Evolutionary conservation across 2,888 invertebrate species (phyloP).

Genomic region (Synanthedon andrenaeformis): DNA sequence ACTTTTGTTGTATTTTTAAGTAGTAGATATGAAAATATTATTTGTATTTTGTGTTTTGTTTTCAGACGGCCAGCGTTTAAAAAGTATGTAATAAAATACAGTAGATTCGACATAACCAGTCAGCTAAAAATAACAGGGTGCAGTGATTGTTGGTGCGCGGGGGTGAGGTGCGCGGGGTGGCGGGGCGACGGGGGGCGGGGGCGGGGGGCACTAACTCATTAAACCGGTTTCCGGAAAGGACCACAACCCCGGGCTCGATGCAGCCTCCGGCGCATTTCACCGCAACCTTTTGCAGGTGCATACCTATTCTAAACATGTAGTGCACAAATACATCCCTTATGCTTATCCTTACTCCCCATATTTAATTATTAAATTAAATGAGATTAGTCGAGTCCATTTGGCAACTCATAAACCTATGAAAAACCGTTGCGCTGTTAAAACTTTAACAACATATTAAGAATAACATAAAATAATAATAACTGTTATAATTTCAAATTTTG

Average conservation of each 20-base stretch:
- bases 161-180: conserved; percentile 1
- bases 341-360: conserved; percentile 1
- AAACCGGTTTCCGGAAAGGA: conserved; percentile 19
- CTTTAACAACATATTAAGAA: too few species aligned
- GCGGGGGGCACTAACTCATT: conserved; percentile 12
- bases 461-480: too few species aligned
- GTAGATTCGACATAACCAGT: conserved; percentile 39
- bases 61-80: too few species aligned
- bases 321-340: conserved; percentile 5
- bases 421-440: too few species aligned
- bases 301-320: conserved; percentile 5
- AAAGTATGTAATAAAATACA: conserved; percentile 12
- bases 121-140: conserved; percentile 44
- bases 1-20: too few species aligned
- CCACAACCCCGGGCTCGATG: conserved; percentile 8
- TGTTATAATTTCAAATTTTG: too few species aligned
- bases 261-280: conserved; percentile 9
- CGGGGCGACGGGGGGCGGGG: conserved; percentile 5
- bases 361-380: too few species aligned
- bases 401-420: too few species aligned
- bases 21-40: too few species aligned
- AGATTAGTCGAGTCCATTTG: too few species aligned
- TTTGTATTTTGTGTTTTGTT: too few species aligned
- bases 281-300: neutral
- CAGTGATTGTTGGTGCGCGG: conserved; percentile 14